Base-by-base conservation (phyloP, 37 sponge, comb jelly and placozoan genomes). In the Hexactinellida sp. region DNA sequence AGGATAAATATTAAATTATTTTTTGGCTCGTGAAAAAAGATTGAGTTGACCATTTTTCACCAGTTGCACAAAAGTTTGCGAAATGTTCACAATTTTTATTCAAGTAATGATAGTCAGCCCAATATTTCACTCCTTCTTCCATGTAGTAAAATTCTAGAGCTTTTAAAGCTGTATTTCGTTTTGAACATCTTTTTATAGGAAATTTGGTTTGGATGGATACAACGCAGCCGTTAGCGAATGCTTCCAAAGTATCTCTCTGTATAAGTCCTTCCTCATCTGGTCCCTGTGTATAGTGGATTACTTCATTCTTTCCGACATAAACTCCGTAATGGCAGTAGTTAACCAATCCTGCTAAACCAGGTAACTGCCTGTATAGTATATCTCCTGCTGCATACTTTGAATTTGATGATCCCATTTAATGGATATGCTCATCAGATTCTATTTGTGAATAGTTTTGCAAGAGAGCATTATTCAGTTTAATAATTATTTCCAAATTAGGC, bases 301-400 rank as follows among this genome's bases (percentile, higher is more conserved):
- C 76, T 63, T 63, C 76, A 32, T 63, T 63, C 34, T 63, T 63
- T 7, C 76, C 76, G 21, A 63, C 13, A n/a, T 32, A 63, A 7
- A 63, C 76, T 63, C 76, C 76, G 76, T 63, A 63, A 28, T 63
- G 76, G n/a, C n/a, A n/a, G 34, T 63, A 63, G n/a, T n/a, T n/a
- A 23, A 63, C 3, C 76, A 63, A 21, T 63, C 76, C 76, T 63
- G 3, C 5, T 3, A 63, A 7, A 23, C 76, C 76, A 25, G 3
- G 3, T 28, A 63, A 7, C 13, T 23, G 21, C 34, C 76, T 10
- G 30, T 63, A 63, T 23, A 63, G 76, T 21, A 63, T 63, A 23
- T 63, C 76, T 7, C 76, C 76, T 21, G 76, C 76, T 63, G 3
- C 76, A 63, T 63, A 63, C 28, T 10, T n/a, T n/a, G n/a, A n/a